These are phyloP conservation scores for Heliocidaris tuberculata DNA, from an alignment of 35 echinoderm and acorn worm genomes.

Conservation along the genomic window DNA sequence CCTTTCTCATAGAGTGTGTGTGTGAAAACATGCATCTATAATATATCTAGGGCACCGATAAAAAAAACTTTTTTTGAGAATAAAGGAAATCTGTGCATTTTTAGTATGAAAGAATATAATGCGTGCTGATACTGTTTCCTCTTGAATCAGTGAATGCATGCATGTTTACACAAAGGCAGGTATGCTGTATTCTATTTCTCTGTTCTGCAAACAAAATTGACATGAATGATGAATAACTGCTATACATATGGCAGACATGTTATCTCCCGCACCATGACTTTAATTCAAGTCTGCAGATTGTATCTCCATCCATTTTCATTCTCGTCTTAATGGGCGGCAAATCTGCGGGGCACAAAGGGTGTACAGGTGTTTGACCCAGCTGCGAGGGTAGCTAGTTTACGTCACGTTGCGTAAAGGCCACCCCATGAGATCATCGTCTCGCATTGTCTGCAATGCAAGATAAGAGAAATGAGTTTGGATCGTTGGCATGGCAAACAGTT, in stretches of 20 bases:
- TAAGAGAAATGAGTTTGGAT: too few species aligned
- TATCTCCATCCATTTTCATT: not conserved
- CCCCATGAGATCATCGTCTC: not conserved
- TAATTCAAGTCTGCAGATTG: not conserved
- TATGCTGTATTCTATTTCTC: not conserved
- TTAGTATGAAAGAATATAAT: not conserved
- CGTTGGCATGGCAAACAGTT: too few species aligned
- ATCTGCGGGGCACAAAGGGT: conserved; percentile 12
- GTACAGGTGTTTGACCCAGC: not conserved
- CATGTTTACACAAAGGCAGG: not conserved
- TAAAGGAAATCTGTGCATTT: too few species aligned
- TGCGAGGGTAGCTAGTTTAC: not conserved
- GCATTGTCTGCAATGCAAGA: not conserved
- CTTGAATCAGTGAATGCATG: not conserved
- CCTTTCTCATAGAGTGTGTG: too few species aligned
- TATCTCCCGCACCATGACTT: not conserved
- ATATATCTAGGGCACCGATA: too few species aligned
- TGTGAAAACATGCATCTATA: too few species aligned
- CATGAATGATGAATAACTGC: not conserved
- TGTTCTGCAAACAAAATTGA: not conserved
- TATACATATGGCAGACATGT: not conserved
- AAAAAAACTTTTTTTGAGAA: too few species aligned
- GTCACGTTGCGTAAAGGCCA: not conserved
- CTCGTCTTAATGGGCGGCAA: not conserved
- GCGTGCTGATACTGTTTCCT: not conserved